phyloP scores from a whole-genome alignment of 2,888 invertebrate species.

The Cosmia pyralina region DNA sequence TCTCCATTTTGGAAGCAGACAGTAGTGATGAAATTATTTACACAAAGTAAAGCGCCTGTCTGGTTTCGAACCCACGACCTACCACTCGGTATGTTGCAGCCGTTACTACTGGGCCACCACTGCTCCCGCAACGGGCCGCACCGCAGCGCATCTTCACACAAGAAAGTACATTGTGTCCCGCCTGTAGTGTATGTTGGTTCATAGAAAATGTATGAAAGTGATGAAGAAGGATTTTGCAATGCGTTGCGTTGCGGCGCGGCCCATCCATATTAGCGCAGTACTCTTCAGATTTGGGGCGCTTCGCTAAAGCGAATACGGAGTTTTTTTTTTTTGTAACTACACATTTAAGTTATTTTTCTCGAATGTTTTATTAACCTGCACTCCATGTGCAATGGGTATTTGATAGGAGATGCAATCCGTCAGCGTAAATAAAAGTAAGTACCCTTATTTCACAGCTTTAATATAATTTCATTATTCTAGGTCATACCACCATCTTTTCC shows the following conservation, averaged over 20 bases:
- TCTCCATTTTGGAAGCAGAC: too few species aligned
- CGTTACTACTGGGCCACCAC: too few species aligned
- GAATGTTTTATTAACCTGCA: neutral
- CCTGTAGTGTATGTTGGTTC: neutral
- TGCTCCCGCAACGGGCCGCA: too few species aligned
- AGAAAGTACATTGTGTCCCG: neutral
- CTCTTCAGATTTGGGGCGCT: neutral
- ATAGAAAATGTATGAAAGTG: neutral
- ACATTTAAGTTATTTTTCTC: neutral
- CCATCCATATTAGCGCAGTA: neutral
- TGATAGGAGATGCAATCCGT: neutral
- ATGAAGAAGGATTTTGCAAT: neutral
- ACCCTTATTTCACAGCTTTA: neutral
- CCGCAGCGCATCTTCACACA: too few species aligned
- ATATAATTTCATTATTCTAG: slow-evolving; percentile 77
- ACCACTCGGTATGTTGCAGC: too few species aligned
- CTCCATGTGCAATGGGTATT: neutral
- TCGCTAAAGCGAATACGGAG: too few species aligned
- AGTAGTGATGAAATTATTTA: too few species aligned
- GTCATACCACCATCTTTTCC: slow-evolving; percentile 99
- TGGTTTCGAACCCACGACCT: too few species aligned
- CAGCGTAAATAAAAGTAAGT: neutral
- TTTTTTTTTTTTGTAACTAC: neutral
- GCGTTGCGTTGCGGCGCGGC: neutral
- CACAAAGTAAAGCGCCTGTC: too few species aligned